Percentiles rank a stretch among this genome's conserved stretches.
These are phyloP conservation scores for Malurus alboscapulatus DNA, from an alignment of 2,113 vertebrate genomes.

Conservation along the genomic window DNA sequence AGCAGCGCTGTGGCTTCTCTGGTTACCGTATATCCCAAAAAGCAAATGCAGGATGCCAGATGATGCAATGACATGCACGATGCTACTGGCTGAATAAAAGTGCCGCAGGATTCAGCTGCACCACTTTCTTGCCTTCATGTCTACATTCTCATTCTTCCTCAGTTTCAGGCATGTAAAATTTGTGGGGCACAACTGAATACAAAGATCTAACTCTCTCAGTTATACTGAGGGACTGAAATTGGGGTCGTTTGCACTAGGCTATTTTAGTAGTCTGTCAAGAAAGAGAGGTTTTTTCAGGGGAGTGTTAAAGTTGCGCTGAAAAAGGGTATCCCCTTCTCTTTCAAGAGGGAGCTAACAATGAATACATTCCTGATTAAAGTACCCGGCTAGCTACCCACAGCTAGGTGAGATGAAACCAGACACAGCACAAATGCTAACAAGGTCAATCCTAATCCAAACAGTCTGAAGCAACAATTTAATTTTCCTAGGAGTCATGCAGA, in stretches of 20 bases:
- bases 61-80: neutral
- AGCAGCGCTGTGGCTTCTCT: neutral
- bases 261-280: neutral
- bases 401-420: neutral
- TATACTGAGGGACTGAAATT: neutral
- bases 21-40: slow-evolving; percentile 10
- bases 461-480: neutral
- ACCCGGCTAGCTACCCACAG: neutral
- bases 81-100: neutral
- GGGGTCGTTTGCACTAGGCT: neutral
- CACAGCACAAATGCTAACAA: neutral
- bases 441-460: neutral
- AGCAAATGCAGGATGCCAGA: neutral
- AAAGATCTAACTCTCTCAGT: neutral
- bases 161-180: neutral
- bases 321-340: neutral
- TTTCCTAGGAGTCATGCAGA: neutral
- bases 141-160: neutral
- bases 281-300: neutral
- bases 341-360: neutral
- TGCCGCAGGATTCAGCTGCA: neutral
- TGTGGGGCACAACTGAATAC: neutral
- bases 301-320: neutral
- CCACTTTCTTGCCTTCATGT: neutral
- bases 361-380: neutral